These are phyloP conservation scores for Neopelma chrysocephalum DNA, from an alignment of 2,797 vertebrate genomes.

Conservation along the genomic window DNA sequence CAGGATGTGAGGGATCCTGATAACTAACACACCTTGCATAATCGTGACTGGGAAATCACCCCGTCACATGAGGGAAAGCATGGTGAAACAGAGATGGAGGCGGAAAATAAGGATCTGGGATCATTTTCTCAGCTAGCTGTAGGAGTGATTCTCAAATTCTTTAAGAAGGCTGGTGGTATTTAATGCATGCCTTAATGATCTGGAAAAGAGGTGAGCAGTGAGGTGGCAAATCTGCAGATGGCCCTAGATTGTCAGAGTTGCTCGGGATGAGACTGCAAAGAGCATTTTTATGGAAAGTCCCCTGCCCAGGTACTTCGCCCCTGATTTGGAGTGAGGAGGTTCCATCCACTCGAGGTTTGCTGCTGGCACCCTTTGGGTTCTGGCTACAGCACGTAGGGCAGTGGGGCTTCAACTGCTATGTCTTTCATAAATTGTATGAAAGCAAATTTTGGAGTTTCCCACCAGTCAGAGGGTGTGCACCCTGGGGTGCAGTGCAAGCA, in stretches of 20 bases:
- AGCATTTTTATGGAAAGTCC: neutral
- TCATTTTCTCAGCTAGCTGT: neutral
- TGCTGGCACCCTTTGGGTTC: neutral
- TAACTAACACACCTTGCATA: neutral
- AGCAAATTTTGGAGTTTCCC: neutral
- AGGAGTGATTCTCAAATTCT: neutral
- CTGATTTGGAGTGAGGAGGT: accelerated
- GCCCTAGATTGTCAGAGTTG: neutral
- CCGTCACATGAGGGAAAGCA: neutral
- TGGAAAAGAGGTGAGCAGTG: slow-evolving; percentile 32
- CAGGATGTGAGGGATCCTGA: neutral
- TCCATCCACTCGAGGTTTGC: accelerated
- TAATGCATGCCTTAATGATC: slow-evolving; percentile 7
- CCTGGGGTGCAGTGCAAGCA: neutral
- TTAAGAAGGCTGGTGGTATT: neutral
- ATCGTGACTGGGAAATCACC: neutral
- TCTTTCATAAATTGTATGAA: neutral
- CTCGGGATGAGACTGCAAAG: neutral
- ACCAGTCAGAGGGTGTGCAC: accelerated
- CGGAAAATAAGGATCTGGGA: neutral
- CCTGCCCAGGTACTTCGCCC: neutral
- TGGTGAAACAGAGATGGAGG: neutral
- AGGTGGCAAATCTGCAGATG: slow-evolving; percentile 52
- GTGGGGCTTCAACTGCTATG: neutral
- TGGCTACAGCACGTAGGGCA: neutral